Evolutionary conservation across 2,888 invertebrate species (phyloP).

Genomic region (Troides helena): DNA sequence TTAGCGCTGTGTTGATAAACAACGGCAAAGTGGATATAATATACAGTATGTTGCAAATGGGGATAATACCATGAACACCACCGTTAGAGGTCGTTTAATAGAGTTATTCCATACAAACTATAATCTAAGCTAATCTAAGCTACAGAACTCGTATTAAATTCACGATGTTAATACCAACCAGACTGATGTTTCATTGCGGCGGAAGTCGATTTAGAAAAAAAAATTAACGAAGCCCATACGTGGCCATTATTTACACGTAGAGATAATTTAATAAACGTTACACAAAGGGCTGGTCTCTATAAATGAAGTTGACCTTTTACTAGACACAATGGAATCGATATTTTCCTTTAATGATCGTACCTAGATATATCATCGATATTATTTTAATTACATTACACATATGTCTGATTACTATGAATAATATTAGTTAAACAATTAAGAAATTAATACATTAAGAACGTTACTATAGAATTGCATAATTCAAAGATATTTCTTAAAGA

Average conservation of each 20-base stretch:
- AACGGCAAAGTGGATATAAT: background rate
- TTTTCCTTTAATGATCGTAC: background rate
- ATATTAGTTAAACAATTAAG: background rate
- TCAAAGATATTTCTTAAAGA: no score
- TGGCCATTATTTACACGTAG: constrained; percentile 1
- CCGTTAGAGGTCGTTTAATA: background rate
- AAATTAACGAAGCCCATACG: no score
- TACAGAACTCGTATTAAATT: background rate
- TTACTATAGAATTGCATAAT: background rate
- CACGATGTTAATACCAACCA: background rate
- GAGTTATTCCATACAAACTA: background rate
- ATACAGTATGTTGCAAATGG: background rate
- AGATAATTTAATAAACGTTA: background rate
- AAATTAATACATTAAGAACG: background rate
- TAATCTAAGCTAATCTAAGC: background rate
- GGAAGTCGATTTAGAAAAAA: no score
- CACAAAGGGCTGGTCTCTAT: constrained; percentile 6
- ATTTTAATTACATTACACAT: background rate
- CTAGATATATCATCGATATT: background rate
- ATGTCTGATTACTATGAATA: background rate
- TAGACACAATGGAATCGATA: constrained; percentile 6
- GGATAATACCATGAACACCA: background rate
- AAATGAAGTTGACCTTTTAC: constrained; percentile 10
- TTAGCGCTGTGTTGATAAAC: constrained; percentile 15
- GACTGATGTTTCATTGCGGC: no score